Evolutionary conservation across 2,113 vertebrate species (phyloP).

Genomic region (Sebastes schlegelii): DNA sequence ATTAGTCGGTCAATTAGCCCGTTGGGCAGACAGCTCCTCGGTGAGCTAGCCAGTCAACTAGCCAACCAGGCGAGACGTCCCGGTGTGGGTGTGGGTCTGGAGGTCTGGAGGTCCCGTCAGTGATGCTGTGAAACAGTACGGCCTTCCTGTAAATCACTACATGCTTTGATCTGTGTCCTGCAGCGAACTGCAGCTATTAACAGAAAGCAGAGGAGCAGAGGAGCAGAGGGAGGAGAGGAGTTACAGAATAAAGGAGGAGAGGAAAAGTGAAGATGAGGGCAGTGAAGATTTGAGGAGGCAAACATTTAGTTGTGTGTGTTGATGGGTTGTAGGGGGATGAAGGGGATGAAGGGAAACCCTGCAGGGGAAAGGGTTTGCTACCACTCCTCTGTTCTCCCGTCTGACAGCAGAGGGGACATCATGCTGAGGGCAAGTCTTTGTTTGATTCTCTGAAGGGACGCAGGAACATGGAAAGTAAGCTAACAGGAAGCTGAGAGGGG

Average conservation of each 20-base stretch:
- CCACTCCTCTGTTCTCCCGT: slow-evolving; percentile 35
- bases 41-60: background rate
- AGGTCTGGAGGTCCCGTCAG: slow-evolving; percentile 25
- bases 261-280: slow-evolving; percentile 2
- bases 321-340: background rate
- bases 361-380: slow-evolving; percentile 36
- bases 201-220: background rate
- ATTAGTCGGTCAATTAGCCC: background rate
- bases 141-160: slow-evolving; percentile 50
- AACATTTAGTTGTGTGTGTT: slow-evolving; percentile 13
- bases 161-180: slow-evolving; percentile 56
- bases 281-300: slow-evolving; percentile 25
- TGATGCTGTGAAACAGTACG: slow-evolving; percentile 30
- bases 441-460: slow-evolving; percentile 23
- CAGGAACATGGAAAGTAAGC: slow-evolving; percentile 26
- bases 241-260: background rate
- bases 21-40: background rate
- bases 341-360: slow-evolving; percentile 15
- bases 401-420: slow-evolving; percentile 54
- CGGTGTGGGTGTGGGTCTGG: slow-evolving; percentile 26
- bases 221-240: background rate
- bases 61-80: slow-evolving; percentile 26
- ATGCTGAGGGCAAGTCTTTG: slow-evolving; percentile 63
- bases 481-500: slow-evolving; percentile 35
- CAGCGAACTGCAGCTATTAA: slow-evolving; percentile 33